phyloP scores from a whole-genome alignment of 35 echinoderm and acorn worm species.

The Heliocidaris erythrogramma region DNA sequence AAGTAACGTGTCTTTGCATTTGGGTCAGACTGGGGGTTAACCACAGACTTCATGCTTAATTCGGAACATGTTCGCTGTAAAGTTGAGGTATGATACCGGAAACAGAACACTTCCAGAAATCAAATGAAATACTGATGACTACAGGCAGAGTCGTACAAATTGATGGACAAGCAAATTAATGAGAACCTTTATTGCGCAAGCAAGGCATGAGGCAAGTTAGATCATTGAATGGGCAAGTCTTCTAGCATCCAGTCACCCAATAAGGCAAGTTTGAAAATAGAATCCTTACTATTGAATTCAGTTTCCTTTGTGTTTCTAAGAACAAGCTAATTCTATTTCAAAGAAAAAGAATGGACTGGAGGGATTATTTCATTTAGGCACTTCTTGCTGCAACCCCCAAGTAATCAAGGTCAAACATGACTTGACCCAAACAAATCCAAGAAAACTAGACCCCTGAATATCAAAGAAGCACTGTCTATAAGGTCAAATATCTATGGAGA shows the following conservation, averaged over 20 bases:
- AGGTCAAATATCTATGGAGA: background rate
- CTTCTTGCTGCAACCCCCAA: background rate
- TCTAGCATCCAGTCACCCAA: background rate
- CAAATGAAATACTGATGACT: background rate
- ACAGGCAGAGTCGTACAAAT: background rate
- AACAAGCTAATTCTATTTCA: background rate
- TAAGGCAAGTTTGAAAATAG: background rate
- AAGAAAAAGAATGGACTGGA: background rate
- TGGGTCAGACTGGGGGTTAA: background rate
- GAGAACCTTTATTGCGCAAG: too few species aligned
- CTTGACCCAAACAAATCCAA: slow-evolving; percentile 9
- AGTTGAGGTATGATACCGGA: background rate
- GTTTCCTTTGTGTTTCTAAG: background rate
- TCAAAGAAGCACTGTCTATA: background rate
- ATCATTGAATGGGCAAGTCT: too few species aligned
- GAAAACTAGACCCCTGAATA: background rate
- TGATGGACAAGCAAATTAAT: too few species aligned
- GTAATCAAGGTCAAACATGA: background rate
- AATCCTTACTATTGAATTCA: background rate
- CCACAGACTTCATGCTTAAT: slow-evolving; percentile 1
- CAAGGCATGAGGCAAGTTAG: too few species aligned
- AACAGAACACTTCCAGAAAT: background rate
- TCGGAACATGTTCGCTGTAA: background rate
- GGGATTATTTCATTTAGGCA: background rate
- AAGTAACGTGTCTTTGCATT: background rate